A percentile compares a stretch with the other conserved stretches of the same genome.
Conservation (phyloP, 2,113 vertebrate species). For the Blennius ocellaris region DNA sequence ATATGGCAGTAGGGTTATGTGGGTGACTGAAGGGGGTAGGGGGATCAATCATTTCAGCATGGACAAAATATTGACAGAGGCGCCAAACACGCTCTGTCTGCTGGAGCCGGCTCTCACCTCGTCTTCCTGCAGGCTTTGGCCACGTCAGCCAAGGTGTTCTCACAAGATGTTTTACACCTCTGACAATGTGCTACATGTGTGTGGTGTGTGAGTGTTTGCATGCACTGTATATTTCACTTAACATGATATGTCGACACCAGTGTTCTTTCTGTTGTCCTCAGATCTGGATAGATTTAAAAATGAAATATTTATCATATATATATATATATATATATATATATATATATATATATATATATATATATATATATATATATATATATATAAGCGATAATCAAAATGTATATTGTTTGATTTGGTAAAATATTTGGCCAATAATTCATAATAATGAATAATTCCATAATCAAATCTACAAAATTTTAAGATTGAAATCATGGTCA, state of each 20-base stretch:
- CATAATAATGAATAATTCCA: too few species aligned
- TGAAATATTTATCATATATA: too few species aligned
- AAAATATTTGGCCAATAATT: too few species aligned
- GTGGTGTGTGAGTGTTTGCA: neutral
- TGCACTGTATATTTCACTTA: neutral
- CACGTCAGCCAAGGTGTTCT: conserved; percentile 28
- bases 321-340: too few species aligned
- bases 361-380: too few species aligned
- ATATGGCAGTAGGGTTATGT: conserved; percentile 66
- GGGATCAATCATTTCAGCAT: conserved; percentile 77
- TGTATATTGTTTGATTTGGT: too few species aligned
- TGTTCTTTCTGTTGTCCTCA: too few species aligned
- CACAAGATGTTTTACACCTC: conserved; percentile 32
- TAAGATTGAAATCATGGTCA: too few species aligned
- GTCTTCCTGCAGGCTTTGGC: conserved; percentile 6
- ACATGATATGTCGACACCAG: neutral
- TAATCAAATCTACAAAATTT: too few species aligned
- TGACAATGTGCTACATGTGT: neutral
- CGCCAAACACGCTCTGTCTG: conserved; percentile 3
- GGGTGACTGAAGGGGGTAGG: conserved; percentile 40
- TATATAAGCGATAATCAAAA: too few species aligned
- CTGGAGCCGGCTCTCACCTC: conserved; percentile 18
- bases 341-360: too few species aligned
- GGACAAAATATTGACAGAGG: conserved; percentile 62
- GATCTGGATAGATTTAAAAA: too few species aligned